Conservation (phyloP, 2,888 invertebrate genomes). For the Escarpia spicata region DNA sequence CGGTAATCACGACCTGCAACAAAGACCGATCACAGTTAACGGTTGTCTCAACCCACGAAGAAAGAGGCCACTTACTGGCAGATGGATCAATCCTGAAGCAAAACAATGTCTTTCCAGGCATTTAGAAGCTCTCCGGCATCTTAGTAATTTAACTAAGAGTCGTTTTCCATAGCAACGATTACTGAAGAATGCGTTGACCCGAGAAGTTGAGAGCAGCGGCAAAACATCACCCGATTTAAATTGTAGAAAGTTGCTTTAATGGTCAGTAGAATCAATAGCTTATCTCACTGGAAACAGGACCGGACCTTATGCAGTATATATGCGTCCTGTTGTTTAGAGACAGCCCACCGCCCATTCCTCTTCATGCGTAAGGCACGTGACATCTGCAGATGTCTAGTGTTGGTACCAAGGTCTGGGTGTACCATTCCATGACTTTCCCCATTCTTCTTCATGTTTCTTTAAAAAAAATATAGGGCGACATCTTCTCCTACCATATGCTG, state of each 20-base stretch:
- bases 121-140: background rate
- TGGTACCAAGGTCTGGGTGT: no score
- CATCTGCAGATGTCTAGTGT: no score
- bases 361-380: no score
- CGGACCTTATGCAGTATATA: no score
- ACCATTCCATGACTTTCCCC: no score
- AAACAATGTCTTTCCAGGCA: background rate
- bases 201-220: background rate
- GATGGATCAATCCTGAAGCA: slow-evolving; percentile 6
- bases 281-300: no score
- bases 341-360: no score
- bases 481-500: no score
- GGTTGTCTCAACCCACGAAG: background rate
- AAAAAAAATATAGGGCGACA: no score
- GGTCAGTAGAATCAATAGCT: background rate
- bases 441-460: no score
- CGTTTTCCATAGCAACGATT: background rate
- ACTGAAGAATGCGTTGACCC: background rate
- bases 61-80: background rate
- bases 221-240: background rate
- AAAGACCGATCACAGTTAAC: background rate
- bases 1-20: background rate
- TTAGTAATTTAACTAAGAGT: background rate
- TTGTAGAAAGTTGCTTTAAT: background rate
- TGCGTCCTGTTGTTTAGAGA: no score